phyloP scores from a whole-genome alignment of 2,113 vertebrate genomes.

The Lethenteron camtschaticum region DNA sequence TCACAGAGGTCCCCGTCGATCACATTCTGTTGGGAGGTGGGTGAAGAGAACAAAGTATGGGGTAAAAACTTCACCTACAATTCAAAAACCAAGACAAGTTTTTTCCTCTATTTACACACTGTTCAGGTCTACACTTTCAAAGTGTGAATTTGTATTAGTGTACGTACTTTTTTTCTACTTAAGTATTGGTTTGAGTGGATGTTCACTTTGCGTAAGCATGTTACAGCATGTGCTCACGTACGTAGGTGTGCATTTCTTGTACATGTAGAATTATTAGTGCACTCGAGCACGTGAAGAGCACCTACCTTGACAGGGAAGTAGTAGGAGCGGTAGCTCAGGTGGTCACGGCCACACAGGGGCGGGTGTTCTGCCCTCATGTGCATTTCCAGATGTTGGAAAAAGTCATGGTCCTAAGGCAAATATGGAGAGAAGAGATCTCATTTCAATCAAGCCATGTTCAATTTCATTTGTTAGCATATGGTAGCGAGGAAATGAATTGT shows the following conservation, averaged over 20 bases:
- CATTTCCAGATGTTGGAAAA: conserved; percentile 98
- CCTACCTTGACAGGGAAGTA: conserved; percentile 93
- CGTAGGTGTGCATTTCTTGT: no score
- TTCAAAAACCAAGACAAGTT: no score
- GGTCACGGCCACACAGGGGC: conserved; percentile 76
- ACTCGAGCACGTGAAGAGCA: background rate
- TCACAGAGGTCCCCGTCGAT: conserved; percentile 95
- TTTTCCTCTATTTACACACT: no score
- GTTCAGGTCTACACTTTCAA: no score
- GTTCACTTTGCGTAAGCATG: no score
- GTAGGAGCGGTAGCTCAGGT: conserved; percentile 93
- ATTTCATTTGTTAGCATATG: no score
- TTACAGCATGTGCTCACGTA: no score
- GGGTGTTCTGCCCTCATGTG: conserved; percentile 88
- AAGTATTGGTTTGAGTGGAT: background rate
- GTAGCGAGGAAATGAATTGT: no score
- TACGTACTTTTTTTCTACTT: background rate
- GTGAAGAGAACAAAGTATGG: background rate
- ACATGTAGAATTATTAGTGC: no score
- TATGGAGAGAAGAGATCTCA: no score
- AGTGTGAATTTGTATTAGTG: no score
- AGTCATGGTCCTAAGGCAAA: conserved; percentile 61
- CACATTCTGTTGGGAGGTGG: conserved; percentile 45
- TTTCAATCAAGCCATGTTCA: no score
- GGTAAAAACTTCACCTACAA: background rate